Conservation (phyloP, 2,113 vertebrate species). For the Ibidorhyncha struthersii region DNA sequence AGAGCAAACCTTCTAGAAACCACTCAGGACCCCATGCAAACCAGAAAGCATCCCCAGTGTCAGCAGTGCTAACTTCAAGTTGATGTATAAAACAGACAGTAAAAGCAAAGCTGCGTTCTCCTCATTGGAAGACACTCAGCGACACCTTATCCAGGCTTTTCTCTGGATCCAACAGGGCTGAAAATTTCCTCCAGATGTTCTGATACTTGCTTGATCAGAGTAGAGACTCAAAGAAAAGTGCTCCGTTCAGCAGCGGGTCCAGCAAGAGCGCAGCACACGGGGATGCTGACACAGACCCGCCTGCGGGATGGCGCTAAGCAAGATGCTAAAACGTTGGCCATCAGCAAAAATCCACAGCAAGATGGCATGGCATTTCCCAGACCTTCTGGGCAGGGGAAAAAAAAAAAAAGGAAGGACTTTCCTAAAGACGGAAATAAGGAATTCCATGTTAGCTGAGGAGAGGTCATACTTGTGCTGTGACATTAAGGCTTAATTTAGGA, state of each 20-base stretch:
- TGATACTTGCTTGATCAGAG: too few species aligned
- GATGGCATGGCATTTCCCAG: background rate
- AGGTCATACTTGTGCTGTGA: background rate
- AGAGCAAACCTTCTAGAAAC: background rate
- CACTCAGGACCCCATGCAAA: background rate
- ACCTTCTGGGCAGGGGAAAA: background rate
- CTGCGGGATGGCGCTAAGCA: too few species aligned
- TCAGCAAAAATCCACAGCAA: background rate
- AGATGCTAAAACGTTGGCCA: background rate
- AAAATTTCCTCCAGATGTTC: too few species aligned
- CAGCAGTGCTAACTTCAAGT: background rate
- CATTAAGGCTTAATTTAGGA: background rate
- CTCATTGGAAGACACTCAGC: too few species aligned
- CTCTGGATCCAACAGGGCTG: too few species aligned
- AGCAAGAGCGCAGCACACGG: too few species aligned
- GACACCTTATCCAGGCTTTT: too few species aligned
- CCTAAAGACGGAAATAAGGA: background rate
- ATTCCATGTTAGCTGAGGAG: background rate
- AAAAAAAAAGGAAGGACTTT: background rate
- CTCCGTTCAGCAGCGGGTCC: too few species aligned
- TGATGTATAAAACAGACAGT: background rate
- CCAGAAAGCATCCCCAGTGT: background rate
- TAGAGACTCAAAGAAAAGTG: too few species aligned
- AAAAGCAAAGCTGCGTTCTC: too few species aligned
- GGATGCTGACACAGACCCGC: too few species aligned